Evolutionary conservation across 35 echinoderm and acorn worm species (phyloP).

Genomic region (Ptychodera flava): DNA sequence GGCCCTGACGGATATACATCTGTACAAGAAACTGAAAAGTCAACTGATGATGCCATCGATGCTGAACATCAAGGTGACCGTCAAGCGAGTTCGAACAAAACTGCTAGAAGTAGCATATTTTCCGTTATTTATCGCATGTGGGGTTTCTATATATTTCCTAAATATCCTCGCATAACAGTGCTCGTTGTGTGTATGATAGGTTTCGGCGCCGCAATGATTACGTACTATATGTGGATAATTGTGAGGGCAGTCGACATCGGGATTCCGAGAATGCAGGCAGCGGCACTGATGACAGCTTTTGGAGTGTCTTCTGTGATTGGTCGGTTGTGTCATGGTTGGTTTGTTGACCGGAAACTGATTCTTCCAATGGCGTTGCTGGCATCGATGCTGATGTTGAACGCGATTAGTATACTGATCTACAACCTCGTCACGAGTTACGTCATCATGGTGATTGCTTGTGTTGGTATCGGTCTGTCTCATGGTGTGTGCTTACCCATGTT

Average conservation of each 20-base stretch:
- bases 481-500: neutral
- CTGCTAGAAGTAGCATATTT: neutral
- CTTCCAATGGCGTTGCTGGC: neutral
- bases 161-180: neutral
- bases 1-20: neutral
- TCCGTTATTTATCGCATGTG: neutral
- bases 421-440: neutral
- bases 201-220: neutral
- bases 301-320: neutral
- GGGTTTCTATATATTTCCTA: neutral
- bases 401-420: neutral
- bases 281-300: neutral
- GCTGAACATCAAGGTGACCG: neutral
- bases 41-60: neutral
- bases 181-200: neutral
- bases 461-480: neutral
- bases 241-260: neutral
- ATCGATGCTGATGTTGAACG: neutral
- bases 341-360: neutral
- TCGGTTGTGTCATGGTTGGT: neutral
- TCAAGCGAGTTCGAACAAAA: neutral
- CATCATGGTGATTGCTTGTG: neutral
- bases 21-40: neutral
- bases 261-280: neutral
- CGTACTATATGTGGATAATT: neutral